Percentiles rank a stretch among this genome's conserved stretches.
Evolutionary conservation across 2,113 vertebrate species (phyloP).

Genomic region (Riparia riparia): DNA sequence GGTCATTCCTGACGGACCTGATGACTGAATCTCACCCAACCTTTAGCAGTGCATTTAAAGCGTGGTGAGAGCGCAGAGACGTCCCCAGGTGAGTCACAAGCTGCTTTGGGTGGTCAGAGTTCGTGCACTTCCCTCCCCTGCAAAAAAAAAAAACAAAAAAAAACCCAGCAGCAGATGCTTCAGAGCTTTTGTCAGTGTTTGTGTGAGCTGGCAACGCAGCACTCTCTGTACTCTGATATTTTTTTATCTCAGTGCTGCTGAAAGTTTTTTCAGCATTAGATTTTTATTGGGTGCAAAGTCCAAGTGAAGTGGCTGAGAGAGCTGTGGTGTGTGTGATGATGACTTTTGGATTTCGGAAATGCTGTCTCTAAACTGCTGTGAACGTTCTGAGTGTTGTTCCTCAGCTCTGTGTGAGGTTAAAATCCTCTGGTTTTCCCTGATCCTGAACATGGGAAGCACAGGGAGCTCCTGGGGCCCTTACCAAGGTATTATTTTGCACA

Average conservation of each 20-base stretch:
- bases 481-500: neutral
- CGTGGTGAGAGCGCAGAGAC: neutral
- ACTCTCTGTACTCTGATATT: neutral
- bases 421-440: neutral
- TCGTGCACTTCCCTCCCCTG: neutral
- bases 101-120: neutral
- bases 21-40: neutral
- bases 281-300: conserved; percentile 13
- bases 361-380: neutral
- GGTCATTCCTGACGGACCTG: neutral
- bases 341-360: neutral
- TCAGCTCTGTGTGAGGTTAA: neutral
- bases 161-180: conserved; percentile 30
- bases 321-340: neutral
- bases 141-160: neutral
- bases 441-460: neutral
- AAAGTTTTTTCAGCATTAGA: neutral
- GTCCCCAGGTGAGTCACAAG: neutral
- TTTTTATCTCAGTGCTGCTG: neutral
- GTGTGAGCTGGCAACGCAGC: neutral
- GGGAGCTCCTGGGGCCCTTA: neutral
- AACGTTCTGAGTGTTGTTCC: fast-evolving
- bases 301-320: neutral
- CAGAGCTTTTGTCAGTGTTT: neutral
- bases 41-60: neutral